Conservation (phyloP, 2,797 vertebrate species). For the Smutsia gigantea region DNA sequence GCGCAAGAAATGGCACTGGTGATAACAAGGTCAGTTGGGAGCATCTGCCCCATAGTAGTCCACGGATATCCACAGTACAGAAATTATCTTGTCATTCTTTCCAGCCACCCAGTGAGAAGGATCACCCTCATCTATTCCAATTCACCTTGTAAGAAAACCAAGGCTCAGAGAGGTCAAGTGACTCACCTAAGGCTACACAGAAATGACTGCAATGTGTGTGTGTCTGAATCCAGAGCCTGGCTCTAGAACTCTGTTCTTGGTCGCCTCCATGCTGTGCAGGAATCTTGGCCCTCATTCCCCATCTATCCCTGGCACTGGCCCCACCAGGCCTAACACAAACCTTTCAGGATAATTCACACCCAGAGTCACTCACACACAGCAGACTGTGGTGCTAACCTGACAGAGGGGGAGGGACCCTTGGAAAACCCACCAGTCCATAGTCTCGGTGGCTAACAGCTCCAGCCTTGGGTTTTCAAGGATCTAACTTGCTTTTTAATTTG, state of each 20-base stretch:
- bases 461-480: background rate
- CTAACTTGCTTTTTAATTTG: background rate
- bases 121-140: background rate
- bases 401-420: background rate
- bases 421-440: background rate
- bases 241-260: background rate
- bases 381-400: background rate
- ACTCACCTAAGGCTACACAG: background rate
- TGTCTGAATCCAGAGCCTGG: background rate
- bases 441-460: background rate
- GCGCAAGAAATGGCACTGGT: too few species aligned
- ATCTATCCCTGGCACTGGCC: background rate
- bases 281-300: rapidly evolving
- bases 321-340: background rate
- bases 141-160: background rate
- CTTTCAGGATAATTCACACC: background rate
- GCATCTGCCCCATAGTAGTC: background rate
- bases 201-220: background rate
- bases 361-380: background rate
- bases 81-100: background rate
- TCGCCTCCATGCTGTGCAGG: background rate
- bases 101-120: background rate
- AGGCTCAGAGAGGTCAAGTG: background rate
- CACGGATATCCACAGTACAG: rapidly evolving
- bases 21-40: rapidly evolving